A percentile compares a stretch with the other conserved stretches of the same genome.
These are phyloP conservation scores for Oreochromis tanganicae DNA, from an alignment of 2,113 vertebrate species.

Conservation along the genomic window DNA sequence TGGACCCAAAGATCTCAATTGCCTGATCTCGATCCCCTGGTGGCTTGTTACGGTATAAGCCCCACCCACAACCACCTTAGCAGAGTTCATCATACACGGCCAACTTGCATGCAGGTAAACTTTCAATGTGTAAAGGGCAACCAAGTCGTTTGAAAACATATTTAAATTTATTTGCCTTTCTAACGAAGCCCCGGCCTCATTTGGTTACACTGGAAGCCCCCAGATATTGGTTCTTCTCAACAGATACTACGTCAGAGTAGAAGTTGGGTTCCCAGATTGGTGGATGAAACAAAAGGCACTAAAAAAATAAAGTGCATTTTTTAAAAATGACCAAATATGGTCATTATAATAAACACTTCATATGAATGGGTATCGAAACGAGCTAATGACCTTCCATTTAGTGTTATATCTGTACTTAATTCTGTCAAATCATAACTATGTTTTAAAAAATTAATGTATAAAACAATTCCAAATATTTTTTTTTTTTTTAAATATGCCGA, in stretches of 20 bases:
- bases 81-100: not conserved
- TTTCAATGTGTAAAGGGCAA: fast-evolving
- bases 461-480: not conserved
- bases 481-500: not conserved
- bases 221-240: no score
- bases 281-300: not conserved
- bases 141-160: fast-evolving
- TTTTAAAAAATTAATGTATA: not conserved
- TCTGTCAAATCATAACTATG: not conserved
- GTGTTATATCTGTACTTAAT: not conserved
- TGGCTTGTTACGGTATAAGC: not conserved
- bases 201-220: not conserved
- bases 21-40: not conserved
- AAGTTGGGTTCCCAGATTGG: not conserved
- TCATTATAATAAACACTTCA: not conserved
- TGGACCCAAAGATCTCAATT: not conserved
- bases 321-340: not conserved
- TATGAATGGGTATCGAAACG: not conserved
- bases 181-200: fast-evolving
- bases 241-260: not conserved
- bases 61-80: not conserved
- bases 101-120: not conserved
- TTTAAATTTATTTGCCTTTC: not conserved
- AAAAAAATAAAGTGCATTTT: not conserved
- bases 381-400: not conserved